Evolutionary conservation across 2,888 invertebrate species (phyloP).

Genomic region (Aleiodes testaceus): DNA sequence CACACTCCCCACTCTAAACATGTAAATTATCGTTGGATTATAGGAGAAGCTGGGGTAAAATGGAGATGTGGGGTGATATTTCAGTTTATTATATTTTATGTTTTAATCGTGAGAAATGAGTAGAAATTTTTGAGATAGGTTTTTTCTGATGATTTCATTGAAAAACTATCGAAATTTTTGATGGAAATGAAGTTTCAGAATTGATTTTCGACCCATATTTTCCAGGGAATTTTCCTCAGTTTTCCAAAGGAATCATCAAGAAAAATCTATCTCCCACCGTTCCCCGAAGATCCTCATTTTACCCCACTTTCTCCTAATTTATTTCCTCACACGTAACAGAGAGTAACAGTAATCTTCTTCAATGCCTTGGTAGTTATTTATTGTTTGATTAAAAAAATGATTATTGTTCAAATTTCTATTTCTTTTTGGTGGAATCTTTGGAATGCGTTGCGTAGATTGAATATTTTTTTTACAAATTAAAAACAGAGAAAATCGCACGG

Average conservation of each 20-base stretch:
- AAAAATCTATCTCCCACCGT: too few species aligned
- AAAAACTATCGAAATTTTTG: too few species aligned
- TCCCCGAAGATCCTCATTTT: too few species aligned
- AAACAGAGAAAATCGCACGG: conserved; percentile 11
- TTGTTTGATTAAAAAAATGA: conserved; percentile 1
- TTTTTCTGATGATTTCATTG: too few species aligned
- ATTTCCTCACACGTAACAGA: conserved; percentile 7
- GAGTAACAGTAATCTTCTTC: not conserved
- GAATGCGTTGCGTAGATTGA: conserved; percentile 15
- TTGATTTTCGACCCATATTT: not conserved
- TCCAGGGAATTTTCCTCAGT: too few species aligned
- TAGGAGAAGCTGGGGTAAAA: too few species aligned
- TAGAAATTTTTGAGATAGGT: too few species aligned
- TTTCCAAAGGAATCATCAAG: too few species aligned
- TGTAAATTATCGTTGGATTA: conserved; percentile 4
- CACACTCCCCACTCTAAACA: not conserved
- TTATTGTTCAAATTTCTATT: conserved; percentile 2
- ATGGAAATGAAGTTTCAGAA: not conserved
- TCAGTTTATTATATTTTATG: too few species aligned
- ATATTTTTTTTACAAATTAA: not conserved
- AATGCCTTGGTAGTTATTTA: conserved; percentile 34
- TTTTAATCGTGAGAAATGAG: too few species aligned
- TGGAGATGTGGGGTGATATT: too few species aligned
- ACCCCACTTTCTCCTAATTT: not conserved
- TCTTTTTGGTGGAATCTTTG: conserved; percentile 26